Conservation (phyloP, 1,140 invertebrate species). For the Drosophila tropicalis region DNA sequence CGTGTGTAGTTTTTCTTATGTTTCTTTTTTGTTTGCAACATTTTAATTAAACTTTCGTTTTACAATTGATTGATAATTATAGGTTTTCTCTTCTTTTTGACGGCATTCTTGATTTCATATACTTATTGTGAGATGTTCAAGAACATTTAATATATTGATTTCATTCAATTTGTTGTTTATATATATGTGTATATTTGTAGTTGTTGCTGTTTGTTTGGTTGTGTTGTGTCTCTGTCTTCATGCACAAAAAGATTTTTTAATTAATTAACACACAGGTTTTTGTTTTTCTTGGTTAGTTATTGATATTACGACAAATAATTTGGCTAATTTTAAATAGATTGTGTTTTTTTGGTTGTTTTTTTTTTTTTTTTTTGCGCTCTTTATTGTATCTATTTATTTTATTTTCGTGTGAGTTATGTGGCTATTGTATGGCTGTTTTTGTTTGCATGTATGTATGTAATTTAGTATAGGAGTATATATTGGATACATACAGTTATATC, state of each 20-base stretch:
- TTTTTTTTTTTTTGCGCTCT: neutral
- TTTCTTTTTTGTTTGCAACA: neutral
- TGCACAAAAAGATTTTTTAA: neutral
- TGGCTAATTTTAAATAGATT: constrained; percentile 7
- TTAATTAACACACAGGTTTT: neutral
- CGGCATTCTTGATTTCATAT: neutral
- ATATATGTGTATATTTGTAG: neutral
- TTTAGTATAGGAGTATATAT: neutral
- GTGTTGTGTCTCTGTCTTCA: neutral
- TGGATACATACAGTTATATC: constrained; percentile 15
- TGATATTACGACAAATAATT: constrained; percentile 22
- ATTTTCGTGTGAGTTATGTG: neutral
- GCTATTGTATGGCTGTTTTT: neutral
- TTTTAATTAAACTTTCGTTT: neutral
- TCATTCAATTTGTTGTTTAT: constrained; percentile 2
- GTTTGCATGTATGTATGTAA: constrained; percentile 5
- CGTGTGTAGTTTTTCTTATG: too few relatives aligned
- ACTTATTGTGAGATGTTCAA: neutral
- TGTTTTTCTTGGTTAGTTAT: constrained; percentile 1
- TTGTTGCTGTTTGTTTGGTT: neutral
- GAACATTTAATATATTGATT: neutral
- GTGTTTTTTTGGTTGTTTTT: neutral
- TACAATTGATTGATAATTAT: constrained; percentile 2
- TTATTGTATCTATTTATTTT: neutral
- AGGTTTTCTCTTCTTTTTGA: neutral